phyloP scores from a whole-genome alignment of 2,888 invertebrate species.

The Onthophagus sagittarius region DNA sequence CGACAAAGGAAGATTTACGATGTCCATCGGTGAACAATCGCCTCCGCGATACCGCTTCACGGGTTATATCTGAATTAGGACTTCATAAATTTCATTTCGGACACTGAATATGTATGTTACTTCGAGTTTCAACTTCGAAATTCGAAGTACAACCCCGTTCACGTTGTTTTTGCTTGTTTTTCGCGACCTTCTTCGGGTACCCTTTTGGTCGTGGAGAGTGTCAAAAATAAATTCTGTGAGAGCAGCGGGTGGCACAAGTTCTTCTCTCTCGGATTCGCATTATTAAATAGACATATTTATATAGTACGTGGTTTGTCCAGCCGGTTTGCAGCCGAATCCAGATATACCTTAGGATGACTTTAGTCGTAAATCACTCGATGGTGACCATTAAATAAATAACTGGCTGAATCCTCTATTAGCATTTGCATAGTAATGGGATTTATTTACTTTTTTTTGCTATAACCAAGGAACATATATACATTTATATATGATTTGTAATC shows the following conservation, averaged over 20 bases:
- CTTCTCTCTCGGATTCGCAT: constrained; percentile 9
- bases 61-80: neutral
- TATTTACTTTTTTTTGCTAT: neutral
- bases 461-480: neutral
- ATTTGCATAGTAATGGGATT: neutral
- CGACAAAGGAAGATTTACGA: neutral
- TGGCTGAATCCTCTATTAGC: neutral
- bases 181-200: neutral
- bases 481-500: neutral
- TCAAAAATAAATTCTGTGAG: constrained; percentile 12
- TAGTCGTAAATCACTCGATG: neutral
- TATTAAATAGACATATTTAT: constrained; percentile 14
- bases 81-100: neutral
- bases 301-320: neutral
- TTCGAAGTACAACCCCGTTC: neutral
- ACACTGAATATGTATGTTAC: neutral
- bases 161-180: neutral
- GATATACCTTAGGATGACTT: neutral
- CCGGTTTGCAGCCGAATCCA: neutral
- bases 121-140: neutral
- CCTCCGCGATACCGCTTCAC: neutral
- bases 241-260: constrained; percentile 12
- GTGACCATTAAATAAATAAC: neutral
- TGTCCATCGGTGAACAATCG: neutral
- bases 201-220: neutral